These are phyloP conservation scores for Cotesia chilonis DNA, from an alignment of 1,140 invertebrate species.

Conservation along the genomic window DNA sequence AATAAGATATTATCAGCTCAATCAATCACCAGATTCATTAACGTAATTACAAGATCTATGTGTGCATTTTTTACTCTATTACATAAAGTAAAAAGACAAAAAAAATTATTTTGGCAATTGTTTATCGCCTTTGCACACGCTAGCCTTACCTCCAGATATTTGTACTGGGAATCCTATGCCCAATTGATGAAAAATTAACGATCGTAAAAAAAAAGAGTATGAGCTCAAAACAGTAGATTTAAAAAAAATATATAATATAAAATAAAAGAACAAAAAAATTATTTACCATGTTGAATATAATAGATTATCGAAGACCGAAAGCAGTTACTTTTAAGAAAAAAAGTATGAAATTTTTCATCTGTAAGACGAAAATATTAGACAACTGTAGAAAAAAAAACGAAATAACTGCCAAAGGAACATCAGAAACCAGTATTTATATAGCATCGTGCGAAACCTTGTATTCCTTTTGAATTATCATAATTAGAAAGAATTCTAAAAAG, in stretches of 20 bases:
- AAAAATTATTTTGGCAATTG: constrained; percentile 11
- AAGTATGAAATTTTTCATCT: background rate
- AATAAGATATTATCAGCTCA: constrained; percentile 76
- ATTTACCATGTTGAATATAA: too few relatives aligned
- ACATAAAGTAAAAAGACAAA: constrained; percentile 22
- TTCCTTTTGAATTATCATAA: constrained; percentile 8
- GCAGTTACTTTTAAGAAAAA: background rate
- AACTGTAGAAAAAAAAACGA: constrained; percentile 13
- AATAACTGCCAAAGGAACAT: constrained; percentile 35
- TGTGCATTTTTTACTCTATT: constrained; percentile 18
- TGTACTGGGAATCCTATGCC: background rate
- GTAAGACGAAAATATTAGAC: background rate
- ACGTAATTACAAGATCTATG: constrained; percentile 52
- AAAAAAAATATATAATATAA: background rate
- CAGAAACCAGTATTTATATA: constrained; percentile 35
- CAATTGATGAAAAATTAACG: background rate
- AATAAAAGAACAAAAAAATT: background rate
- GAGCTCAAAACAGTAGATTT: background rate
- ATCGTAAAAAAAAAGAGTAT: background rate
- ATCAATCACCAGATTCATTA: constrained; percentile 51
- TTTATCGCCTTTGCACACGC: background rate
- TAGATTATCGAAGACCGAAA: background rate
- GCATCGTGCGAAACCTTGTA: constrained; percentile 20
- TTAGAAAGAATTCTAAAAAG: constrained; percentile 8
- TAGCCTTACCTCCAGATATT: constrained; percentile 4